These are phyloP conservation scores for Oenanthe oenanthe DNA, from an alignment of 2,113 vertebrate species.

Conservation along the genomic window DNA sequence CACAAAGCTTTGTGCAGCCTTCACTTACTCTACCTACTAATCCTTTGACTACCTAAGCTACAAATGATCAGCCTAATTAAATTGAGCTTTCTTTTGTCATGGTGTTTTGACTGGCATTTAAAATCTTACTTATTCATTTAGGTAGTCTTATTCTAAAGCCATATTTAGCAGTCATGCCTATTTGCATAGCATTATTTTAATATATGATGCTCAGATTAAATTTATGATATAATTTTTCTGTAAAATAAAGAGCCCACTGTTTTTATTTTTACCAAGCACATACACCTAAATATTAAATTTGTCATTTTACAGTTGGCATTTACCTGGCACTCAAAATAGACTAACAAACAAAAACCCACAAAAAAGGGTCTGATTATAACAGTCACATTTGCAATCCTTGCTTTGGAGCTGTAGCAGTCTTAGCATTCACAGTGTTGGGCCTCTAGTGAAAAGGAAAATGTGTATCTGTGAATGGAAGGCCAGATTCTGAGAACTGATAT, in stretches of 20 bases:
- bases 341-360: not conserved
- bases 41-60: constrained; percentile 41
- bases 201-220: constrained; percentile 3
- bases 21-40: constrained; percentile 26
- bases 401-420: not conserved
- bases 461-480: not conserved
- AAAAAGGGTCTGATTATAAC: not conserved
- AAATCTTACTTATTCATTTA: constrained; percentile 39
- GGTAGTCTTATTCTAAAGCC: constrained; percentile 38
- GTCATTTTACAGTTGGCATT: not conserved
- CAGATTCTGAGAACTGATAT: not conserved
- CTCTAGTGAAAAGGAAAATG: not conserved
- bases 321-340: not conserved
- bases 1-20: constrained; percentile 34
- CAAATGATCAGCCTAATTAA: constrained; percentile 61
- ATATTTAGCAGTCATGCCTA: constrained; percentile 41
- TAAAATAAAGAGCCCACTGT: not conserved
- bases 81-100: constrained; percentile 34
- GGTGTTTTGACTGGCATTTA: constrained; percentile 35
- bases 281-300: not conserved
- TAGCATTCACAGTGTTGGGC: not conserved
- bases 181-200: constrained; percentile 55
- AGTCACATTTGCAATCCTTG: not conserved
- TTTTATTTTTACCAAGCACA: not conserved
- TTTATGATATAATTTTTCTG: not conserved